Conservation (phyloP, 2,113 vertebrate genomes). For the Numenius arquata region DNA sequence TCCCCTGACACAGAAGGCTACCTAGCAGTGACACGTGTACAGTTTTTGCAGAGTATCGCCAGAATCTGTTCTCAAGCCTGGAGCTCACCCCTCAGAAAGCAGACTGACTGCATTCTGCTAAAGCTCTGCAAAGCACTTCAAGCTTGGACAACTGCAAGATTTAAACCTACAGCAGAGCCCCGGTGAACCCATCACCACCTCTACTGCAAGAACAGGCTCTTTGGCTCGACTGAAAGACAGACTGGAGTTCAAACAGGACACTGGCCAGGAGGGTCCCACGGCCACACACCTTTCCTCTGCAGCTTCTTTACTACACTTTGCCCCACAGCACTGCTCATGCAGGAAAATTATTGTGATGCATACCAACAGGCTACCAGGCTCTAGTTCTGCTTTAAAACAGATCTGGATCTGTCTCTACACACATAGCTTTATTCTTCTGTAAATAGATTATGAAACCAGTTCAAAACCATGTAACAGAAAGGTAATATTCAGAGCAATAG, state of each 20-base stretch:
- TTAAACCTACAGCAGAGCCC: neutral
- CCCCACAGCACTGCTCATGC: neutral
- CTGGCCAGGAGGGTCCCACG: neutral
- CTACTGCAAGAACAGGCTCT: neutral
- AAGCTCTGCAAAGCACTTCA: neutral
- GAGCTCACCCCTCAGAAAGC: neutral
- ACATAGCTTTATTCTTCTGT: neutral
- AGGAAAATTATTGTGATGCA: neutral
- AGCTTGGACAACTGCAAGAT: neutral
- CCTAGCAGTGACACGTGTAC: rapidly evolving
- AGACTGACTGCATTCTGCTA: neutral
- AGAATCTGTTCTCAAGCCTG: neutral
- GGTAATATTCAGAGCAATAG: neutral
- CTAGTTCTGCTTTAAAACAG: neutral
- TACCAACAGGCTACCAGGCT: neutral
- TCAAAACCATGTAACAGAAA: neutral
- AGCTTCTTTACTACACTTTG: neutral
- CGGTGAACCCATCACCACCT: neutral
- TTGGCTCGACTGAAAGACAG: neutral
- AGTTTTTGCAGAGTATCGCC: neutral
- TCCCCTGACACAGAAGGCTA: neutral
- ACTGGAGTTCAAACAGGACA: neutral
- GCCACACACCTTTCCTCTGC: neutral
- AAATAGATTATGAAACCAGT: neutral
- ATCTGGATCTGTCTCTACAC: neutral